phyloP scores from a whole-genome alignment of 2,888 invertebrate genomes.

The Synanthedon myopaeformis region DNA sequence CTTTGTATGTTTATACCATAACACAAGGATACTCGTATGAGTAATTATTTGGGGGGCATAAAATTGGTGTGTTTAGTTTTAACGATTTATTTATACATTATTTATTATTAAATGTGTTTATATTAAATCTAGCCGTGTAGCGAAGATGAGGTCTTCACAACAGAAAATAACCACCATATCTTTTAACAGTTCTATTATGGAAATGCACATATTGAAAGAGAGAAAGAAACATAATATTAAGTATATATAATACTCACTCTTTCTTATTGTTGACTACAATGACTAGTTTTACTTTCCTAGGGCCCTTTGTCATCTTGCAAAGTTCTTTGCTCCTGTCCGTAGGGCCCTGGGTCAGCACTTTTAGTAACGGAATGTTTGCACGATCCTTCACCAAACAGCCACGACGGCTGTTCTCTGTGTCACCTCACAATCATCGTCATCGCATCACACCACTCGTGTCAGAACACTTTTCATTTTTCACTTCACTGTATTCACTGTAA shows the following conservation, averaged over 20 bases:
- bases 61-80: too few species aligned
- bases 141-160: too few species aligned
- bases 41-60: too few species aligned
- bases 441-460: slow-evolving; percentile 26
- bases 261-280: slow-evolving; percentile 72
- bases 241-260: slow-evolving; percentile 50
- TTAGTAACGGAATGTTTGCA: slow-evolving; percentile 65
- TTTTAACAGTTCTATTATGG: too few species aligned
- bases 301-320: slow-evolving; percentile 72
- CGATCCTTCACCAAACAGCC: slow-evolving; percentile 38
- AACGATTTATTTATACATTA: too few species aligned
- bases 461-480: not conserved
- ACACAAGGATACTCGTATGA: too few species aligned
- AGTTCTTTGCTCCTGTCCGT: slow-evolving; percentile 51
- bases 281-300: slow-evolving; percentile 70
- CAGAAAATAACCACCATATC: too few species aligned
- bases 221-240: not conserved
- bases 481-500: slow-evolving; percentile 19
- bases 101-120: too few species aligned
- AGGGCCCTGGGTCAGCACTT: slow-evolving; percentile 65
- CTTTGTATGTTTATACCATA: too few species aligned
- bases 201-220: not conserved
- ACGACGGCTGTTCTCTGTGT: slow-evolving; percentile 31
- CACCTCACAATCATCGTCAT: slow-evolving; percentile 53
- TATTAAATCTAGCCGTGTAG: too few species aligned